Evolutionary conservation across 2,797 vertebrate species (phyloP).

Genomic region (Nothura maculosa): DNA sequence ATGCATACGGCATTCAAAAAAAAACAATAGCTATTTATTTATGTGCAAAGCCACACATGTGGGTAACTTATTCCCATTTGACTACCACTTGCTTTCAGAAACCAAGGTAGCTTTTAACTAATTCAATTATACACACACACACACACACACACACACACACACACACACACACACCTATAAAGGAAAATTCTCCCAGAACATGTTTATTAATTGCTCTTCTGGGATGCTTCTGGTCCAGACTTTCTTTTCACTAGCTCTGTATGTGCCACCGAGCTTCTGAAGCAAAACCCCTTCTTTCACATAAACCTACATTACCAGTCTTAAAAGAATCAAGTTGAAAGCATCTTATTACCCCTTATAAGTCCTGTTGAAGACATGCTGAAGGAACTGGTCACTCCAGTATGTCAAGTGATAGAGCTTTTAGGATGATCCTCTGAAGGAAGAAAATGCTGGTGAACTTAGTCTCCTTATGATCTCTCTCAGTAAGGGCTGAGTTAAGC

Average conservation of each 20-base stretch:
- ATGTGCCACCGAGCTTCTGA: not conserved
- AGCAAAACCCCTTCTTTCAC: not conserved
- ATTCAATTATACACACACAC: not conserved
- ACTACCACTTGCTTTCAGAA: conserved; percentile 24
- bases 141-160: too few species aligned
- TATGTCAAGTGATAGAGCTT: not conserved
- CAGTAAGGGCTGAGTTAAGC: conserved; percentile 9
- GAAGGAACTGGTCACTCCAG: not conserved
- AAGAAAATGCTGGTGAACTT: not conserved
- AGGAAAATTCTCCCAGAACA: conserved; percentile 20
- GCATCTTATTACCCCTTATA: not conserved
- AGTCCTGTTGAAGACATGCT: fast-evolving
- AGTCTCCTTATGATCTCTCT: not conserved
- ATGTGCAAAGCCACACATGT: conserved; percentile 46
- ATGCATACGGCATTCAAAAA: conserved; percentile 44
- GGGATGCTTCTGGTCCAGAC: conserved; percentile 20
- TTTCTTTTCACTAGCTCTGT: not conserved
- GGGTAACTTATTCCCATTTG: conserved; percentile 13
- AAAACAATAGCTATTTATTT: conserved; percentile 54
- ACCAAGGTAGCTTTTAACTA: not conserved
- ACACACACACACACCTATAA: not conserved
- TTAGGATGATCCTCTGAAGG: not conserved
- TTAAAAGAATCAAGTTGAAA: not conserved
- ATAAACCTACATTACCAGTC: not conserved
- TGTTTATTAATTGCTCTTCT: not conserved